These are phyloP conservation scores for Enteromius trimaculatus DNA, from an alignment of 2,797 vertebrate genomes.

Conservation along the genomic window DNA sequence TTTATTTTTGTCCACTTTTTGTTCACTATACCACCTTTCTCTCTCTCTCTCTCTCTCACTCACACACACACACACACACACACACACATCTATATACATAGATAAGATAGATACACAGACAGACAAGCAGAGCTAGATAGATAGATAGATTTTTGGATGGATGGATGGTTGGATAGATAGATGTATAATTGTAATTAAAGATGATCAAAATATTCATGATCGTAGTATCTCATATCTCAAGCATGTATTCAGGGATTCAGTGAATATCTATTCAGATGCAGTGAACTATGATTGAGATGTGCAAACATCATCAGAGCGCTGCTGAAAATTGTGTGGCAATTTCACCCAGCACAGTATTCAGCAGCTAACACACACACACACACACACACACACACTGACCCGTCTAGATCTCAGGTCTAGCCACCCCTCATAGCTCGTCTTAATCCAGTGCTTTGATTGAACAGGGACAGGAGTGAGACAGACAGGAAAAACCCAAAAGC, in stretches of 20 bases:
- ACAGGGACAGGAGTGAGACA: constrained; percentile 61
- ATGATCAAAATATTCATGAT: not conserved
- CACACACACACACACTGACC: constrained; percentile 37
- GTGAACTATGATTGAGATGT: constrained; percentile 4
- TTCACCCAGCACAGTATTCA: not conserved
- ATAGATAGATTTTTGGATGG: too few relatives aligned
- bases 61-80: constrained; percentile 3
- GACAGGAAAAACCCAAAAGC: constrained; percentile 35
- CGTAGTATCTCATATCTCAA: constrained; percentile 26
- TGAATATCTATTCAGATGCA: constrained; percentile 60
- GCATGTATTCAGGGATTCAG: not conserved
- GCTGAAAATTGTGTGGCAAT: not conserved
- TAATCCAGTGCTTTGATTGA: constrained; percentile 50
- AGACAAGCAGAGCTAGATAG: too few relatives aligned
- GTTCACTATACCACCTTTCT: constrained; percentile 19
- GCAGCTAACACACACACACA: constrained; percentile 12
- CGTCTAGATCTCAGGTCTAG: constrained; percentile 37
- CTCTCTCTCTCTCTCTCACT: constrained; percentile 58
- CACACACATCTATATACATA: not conserved
- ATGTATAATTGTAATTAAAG: not conserved
- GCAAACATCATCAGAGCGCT: not conserved
- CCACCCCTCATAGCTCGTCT: constrained; percentile 60
- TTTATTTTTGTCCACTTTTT: not conserved
- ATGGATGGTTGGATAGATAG: too few relatives aligned
- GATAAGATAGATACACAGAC: not conserved